Conservation (phyloP, 2,797 vertebrate genomes). For the Leuciscus waleckii region DNA sequence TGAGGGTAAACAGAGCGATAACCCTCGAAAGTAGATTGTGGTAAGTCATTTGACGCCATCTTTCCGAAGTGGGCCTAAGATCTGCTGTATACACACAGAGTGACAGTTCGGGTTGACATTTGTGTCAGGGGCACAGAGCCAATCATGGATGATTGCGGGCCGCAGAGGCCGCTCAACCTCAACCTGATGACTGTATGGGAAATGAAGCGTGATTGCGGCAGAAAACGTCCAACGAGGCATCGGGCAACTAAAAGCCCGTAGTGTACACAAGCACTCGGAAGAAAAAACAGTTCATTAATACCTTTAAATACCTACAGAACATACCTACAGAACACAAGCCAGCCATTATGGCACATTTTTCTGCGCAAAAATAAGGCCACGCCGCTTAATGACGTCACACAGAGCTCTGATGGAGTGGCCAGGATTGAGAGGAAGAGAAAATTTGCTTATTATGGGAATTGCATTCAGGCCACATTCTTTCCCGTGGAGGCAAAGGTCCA, state of each 20-base stretch:
- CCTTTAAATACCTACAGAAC: conserved; percentile 71
- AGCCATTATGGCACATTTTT: conserved; percentile 81
- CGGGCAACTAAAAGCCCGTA: conserved; percentile 80
- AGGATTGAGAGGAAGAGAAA: conserved; percentile 9
- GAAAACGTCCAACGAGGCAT: conserved; percentile 74
- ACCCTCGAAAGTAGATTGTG: conserved; percentile 56
- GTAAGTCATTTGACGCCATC: conserved; percentile 65
- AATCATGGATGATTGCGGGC: conserved; percentile 84
- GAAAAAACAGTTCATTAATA: conserved; percentile 82
- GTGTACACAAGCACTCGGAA: conserved; percentile 75
- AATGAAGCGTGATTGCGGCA: conserved; percentile 87
- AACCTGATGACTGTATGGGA: conserved; percentile 83
- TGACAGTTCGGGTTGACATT: conserved; percentile 75
- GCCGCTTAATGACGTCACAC: conserved; percentile 78
- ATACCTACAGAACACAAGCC: conserved; percentile 78
- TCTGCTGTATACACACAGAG: conserved; percentile 74
- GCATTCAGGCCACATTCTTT: conserved; percentile 49
- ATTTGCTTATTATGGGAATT: conserved; percentile 34
- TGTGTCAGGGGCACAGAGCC: conserved; percentile 73
- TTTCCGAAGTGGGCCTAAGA: conserved; percentile 57
- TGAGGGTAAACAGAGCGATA: conserved; percentile 66
- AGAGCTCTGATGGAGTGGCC: conserved; percentile 76
- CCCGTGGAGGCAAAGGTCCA: conserved; percentile 33
- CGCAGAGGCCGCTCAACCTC: conserved; percentile 69
- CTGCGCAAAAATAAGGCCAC: conserved; percentile 69